Evolutionary conservation across 2,888 invertebrate genomes (phyloP).

Genomic region (Cantharis rustica): DNA sequence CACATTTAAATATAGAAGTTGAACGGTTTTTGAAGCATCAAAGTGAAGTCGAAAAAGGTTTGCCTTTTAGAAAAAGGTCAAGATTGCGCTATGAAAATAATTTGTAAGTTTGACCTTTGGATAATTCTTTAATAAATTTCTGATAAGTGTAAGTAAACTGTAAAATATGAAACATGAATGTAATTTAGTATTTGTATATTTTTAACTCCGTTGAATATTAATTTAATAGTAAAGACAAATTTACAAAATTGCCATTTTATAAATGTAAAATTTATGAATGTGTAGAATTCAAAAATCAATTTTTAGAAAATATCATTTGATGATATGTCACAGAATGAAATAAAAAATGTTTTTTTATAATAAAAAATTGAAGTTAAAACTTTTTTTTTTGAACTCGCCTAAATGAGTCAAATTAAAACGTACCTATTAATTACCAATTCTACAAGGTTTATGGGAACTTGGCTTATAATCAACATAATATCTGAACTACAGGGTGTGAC

Average conservation of each 20-base stretch:
- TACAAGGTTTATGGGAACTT: no score
- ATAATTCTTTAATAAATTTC: not conserved
- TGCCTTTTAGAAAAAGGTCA: conserved; percentile 39
- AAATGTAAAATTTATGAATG: not conserved
- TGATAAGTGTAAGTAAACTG: not conserved
- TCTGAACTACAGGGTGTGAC: no score
- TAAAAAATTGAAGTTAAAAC: not conserved
- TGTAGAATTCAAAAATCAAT: not conserved
- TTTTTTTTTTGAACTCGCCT: not conserved
- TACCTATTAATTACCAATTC: no score
- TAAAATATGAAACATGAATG: not conserved
- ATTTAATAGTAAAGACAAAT: not conserved
- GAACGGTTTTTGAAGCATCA: conserved; percentile 32
- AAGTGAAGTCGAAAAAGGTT: conserved; percentile 34
- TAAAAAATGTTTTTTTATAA: not conserved
- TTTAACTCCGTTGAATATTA: not conserved
- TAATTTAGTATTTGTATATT: not conserved
- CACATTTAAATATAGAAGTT: conserved; percentile 21
- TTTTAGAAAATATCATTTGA: not conserved
- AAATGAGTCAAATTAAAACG: no score
- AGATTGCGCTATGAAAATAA: conserved; percentile 32
- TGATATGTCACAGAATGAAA: not conserved
- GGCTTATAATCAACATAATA: no score
- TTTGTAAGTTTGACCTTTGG: conserved; percentile 6
- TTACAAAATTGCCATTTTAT: not conserved